Base-by-base conservation (phyloP, 2,797 vertebrate genomes). In the Melanotaenia boesemani region DNA sequence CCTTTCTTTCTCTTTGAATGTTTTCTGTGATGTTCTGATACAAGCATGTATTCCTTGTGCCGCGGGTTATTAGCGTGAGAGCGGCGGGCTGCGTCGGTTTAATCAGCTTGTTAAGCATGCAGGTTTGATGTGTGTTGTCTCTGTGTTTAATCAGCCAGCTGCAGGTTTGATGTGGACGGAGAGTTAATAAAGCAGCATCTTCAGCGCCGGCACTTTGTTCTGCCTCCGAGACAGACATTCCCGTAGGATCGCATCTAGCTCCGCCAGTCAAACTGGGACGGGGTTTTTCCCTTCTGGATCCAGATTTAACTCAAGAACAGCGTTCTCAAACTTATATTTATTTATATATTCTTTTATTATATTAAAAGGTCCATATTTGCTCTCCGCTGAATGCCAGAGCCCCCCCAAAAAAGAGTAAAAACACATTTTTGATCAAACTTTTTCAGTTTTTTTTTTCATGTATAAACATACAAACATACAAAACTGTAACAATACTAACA, bases 61-160 rank as follows among this genome's bases (percentile, higher is more conserved):
- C 70, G 72, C 44, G 78, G 83, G 86, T 93, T 93, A 93, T 94
- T 94, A 92, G 90, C 81, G 82, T 89, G 88, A 86, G 87, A 83
- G 90, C 74, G 56, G 72, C 63, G 67, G 72, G 81, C 82, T 78
- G 81, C 52, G 89, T 85, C 72, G 85, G 81, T 93, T 93, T 94
- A 94, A 95, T 94, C 92, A 93, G 78, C 91, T 91, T 85, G 91
- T 90, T 87, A 84, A 90, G 88, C 90, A 80, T 48, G 87, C 84
- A 88, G 90, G 93, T 94, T 94, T 95, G 93, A 95, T 94, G 93
- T 93, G 91, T 90, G 91, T 93, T 92, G 92, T 94, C 93, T 94
- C 89, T 81, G 88, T 89, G 92, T 94, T 93, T 93, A 92, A 95
- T 95, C 93, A 92, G 89, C 79, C 76, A 74, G 84, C 86, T 77